phyloP scores from a whole-genome alignment of 1,140 invertebrate genomes.

The Rhynchophorus ferrugineus region DNA sequence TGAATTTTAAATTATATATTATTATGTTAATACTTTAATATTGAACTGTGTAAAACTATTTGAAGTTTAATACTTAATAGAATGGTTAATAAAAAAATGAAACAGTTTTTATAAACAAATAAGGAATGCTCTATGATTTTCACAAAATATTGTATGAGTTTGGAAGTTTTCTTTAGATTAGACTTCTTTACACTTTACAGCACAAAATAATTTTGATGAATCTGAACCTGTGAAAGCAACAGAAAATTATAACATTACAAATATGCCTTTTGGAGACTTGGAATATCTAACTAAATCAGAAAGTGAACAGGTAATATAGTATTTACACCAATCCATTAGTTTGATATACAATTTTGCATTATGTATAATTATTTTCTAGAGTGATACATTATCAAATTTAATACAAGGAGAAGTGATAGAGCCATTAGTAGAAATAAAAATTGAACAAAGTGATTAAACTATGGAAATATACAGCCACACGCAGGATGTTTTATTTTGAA shows the following conservation, averaged over 20 bases:
- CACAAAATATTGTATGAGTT: too few species aligned
- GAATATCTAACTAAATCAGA: slow-evolving; percentile 44
- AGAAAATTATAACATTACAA: slow-evolving; percentile 48
- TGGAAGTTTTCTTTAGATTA: too few species aligned
- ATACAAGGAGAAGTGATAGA: not conserved
- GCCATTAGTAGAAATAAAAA: not conserved
- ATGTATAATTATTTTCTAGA: too few species aligned
- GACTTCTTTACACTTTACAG: not conserved
- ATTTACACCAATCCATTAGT: too few species aligned
- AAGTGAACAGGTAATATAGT: not conserved
- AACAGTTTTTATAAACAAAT: too few species aligned
- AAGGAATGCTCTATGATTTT: too few species aligned
- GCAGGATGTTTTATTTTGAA: not conserved
- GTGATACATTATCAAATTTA: not conserved
- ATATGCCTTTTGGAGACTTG: slow-evolving; percentile 50
- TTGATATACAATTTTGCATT: too few species aligned
- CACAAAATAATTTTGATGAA: slow-evolving; percentile 8
- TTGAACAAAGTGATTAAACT: not conserved
- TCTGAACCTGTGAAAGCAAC: not conserved
- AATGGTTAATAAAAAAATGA: too few species aligned
- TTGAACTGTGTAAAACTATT: too few species aligned
- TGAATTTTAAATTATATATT: too few species aligned
- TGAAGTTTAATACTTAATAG: too few species aligned
- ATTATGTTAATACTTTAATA: too few species aligned
- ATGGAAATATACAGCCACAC: not conserved